Evolutionary conservation across 1,140 invertebrate species (phyloP).

Genomic region (Aleiodes sp.): DNA sequence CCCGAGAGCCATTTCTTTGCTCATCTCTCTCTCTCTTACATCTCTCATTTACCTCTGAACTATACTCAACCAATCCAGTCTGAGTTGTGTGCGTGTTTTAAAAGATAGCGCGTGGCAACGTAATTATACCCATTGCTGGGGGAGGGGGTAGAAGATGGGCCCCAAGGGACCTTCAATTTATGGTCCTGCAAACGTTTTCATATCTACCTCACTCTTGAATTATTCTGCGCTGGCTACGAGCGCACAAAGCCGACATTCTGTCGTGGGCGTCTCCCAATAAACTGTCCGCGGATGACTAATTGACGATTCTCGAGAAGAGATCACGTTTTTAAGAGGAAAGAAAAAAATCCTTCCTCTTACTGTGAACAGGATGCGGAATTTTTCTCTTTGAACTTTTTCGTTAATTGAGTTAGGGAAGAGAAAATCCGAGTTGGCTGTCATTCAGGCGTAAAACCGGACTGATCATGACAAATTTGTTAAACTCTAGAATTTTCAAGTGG

Average conservation of each 20-base stretch:
- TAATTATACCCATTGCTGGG: constrained; percentile 1
- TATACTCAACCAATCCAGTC: no score
- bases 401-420: no score
- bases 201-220: no score
- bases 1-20: neutral
- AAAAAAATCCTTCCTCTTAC: neutral
- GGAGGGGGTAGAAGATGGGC: neutral
- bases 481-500: no score
- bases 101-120: constrained; percentile 10
- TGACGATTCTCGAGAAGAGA: neutral
- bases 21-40: neutral
- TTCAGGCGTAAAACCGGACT: no score
- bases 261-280: neutral
- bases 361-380: neutral
- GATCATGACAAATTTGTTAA: no score
- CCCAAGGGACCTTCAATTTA: constrained; percentile 19
- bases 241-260: neutral
- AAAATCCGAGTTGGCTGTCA: no score
- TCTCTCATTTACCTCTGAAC: neutral
- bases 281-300: constrained; percentile 14
- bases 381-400: neutral
- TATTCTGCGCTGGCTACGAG: neutral
- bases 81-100: neutral
- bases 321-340: neutral
- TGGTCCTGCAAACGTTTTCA: neutral